Evolutionary conservation across 1,140 invertebrate genomes (phyloP), one percentile per base, ranked within the genome.

Genomic region (Drosophila jambulina): DNA sequence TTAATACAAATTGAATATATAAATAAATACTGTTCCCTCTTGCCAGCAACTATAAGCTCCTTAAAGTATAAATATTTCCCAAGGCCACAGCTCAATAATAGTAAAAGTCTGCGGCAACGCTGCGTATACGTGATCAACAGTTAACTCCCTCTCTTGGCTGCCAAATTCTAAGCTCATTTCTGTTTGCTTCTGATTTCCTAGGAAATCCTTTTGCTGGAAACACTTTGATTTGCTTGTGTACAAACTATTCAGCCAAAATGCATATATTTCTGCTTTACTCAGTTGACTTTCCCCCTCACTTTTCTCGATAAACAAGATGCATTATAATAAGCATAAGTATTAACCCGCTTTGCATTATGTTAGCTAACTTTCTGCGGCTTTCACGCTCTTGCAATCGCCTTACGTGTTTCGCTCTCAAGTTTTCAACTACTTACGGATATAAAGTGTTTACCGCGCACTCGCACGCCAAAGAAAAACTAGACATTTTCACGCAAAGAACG

Each of bases 401-500:
- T 68, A 32, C 42, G 42, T 42, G 36, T 65, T 54, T 56, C 34
- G n/a, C 29, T 19, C 45, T 43, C 21, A 54, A 74, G 49, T 74
- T 64, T 71, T 48, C 54, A 58, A 75, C 72, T 76, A 76, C 60
- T 65, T 75, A 25, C 38, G 46, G 42, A 38, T 48, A 74, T 79
- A 79, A 64, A 77, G 64, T 58, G 62, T 62, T 79, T 74, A 46
- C 42, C 58, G 42, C 43, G 21, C 36, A 40, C n/a, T 38, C 70
- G 38, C 51, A 62, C 38, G 57, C 38, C 27, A 43, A 53, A 51
- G 63, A 43, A 56, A 56, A 71, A 48, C 46, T 54, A 53, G 32
- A 49, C 43, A 45, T 70, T 80, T 46, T 78, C 58, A 48, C 54
- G 70, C 71, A 72, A 57, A 65, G 76, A 53, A 86, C 82, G 82